Evolutionary conservation across 2,888 invertebrate genomes (phyloP).

Genomic region (Maniola hyperantus): DNA sequence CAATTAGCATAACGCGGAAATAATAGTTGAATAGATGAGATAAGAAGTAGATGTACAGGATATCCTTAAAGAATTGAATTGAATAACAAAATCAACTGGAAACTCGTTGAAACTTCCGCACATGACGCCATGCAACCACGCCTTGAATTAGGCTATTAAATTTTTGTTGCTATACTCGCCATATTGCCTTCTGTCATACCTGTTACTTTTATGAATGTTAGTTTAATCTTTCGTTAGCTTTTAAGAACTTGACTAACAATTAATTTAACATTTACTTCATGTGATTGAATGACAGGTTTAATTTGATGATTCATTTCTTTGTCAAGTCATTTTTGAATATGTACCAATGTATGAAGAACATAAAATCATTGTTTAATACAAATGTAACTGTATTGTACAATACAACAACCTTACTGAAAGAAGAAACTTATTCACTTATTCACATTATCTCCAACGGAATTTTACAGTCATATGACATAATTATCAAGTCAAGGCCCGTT

Average conservation of each 20-base stretch:
- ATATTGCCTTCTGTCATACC: not conserved
- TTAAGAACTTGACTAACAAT: not conserved
- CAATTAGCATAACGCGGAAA: not conserved
- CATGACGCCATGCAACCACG: constrained; percentile 24
- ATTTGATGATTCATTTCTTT: not conserved
- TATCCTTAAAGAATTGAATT: constrained; percentile 11
- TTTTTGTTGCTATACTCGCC: constrained; percentile 12
- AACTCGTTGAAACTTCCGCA: constrained; percentile 24
- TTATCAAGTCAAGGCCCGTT: constrained; percentile 45
- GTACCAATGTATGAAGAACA: not conserved
- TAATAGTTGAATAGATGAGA: not conserved
- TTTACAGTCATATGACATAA: constrained; percentile 42
- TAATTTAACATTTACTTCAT: not conserved
- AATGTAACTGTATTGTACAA: not conserved
- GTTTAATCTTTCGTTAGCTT: not conserved
- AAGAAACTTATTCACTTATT: constrained; percentile 11
- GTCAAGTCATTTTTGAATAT: not conserved
- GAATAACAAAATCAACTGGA: constrained; percentile 21
- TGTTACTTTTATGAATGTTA: not conserved
- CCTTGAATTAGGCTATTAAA: constrained; percentile 27
- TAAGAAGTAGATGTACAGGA: constrained; percentile 3
- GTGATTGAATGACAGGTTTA: not conserved
- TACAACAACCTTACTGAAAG: not conserved
- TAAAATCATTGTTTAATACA: not conserved
- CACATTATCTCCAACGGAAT: constrained; percentile 20